Percentiles rank a stretch among this genome's conserved stretches.
Evolutionary conservation across 2,113 vertebrate genomes (phyloP).

Genomic region (Ciconia stormi): DNA sequence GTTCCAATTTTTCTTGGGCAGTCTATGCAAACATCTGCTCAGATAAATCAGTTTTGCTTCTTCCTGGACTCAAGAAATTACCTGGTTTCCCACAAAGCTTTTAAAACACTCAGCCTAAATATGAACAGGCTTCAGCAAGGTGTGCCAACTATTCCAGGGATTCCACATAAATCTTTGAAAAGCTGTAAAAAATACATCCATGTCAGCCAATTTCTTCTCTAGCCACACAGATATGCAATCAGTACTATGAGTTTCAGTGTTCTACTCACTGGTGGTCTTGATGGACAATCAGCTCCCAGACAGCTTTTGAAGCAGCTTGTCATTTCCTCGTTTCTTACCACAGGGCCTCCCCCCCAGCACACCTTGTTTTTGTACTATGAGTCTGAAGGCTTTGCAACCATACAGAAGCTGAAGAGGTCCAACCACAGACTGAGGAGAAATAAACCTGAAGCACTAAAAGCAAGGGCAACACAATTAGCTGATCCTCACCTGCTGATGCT

Average conservation of each 20-base stretch:
- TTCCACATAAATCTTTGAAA: not conserved
- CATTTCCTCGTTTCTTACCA: not conserved
- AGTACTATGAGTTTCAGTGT: not conserved
- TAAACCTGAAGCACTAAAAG: not conserved
- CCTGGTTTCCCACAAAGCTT: not conserved
- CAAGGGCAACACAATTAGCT: not conserved
- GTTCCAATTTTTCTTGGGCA: not conserved
- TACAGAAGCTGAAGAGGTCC: not conserved
- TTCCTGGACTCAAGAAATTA: not conserved
- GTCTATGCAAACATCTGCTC: not conserved
- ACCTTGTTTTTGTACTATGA: not conserved
- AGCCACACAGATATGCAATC: not conserved
- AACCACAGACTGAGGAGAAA: not conserved
- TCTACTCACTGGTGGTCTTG: not conserved
- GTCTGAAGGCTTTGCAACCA: not conserved
- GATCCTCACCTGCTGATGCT: not conserved
- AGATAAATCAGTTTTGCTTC: not conserved
- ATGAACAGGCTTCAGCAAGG: not conserved
- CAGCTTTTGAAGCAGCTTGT: not conserved
- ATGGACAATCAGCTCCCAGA: not conserved
- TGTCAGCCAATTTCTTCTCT: not conserved
- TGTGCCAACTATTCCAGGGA: not conserved
- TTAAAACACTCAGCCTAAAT: not conserved
- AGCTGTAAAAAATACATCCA: not conserved
- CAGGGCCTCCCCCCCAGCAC: not conserved